A percentile compares a stretch with the other conserved stretches of the same genome.
phyloP scores from a whole-genome alignment of 2,888 invertebrate genomes.

The Mythimna impura region DNA sequence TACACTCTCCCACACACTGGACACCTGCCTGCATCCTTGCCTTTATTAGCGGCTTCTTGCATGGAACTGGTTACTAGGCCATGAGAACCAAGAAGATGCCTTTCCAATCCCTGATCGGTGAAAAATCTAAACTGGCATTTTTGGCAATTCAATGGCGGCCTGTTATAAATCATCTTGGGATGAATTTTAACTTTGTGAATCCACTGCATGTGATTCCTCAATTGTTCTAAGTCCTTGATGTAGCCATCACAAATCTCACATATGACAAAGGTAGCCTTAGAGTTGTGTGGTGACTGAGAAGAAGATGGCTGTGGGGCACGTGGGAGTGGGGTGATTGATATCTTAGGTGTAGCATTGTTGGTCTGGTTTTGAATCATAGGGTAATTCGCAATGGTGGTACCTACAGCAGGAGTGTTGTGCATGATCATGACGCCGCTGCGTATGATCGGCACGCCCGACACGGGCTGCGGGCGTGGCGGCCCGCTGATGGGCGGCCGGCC shows the following conservation, averaged over 20 bases:
- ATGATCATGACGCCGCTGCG: conserved; percentile 93
- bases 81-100: conserved; percentile 98
- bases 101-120: conserved; percentile 98
- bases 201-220: conserved; percentile 99
- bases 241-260: conserved; percentile 99
- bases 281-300: conserved; percentile 80
- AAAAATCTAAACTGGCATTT: conserved; percentile 99
- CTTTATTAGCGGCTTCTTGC: conserved; percentile 98
- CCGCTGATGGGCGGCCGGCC: conserved; percentile 85
- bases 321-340: conserved; percentile 97
- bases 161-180: conserved; percentile 98
- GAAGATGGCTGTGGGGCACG: conserved; percentile 91
- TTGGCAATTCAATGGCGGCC: conserved; percentile 98
- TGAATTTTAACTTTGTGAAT: conserved; percentile 99
- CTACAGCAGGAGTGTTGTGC: conserved; percentile 88
- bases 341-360: conserved; percentile 94
- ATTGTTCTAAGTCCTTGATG: conserved; percentile 98
- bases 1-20: conserved; percentile 97
- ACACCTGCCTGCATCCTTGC: conserved; percentile 98
- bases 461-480: conserved; percentile 77
- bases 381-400: conserved; percentile 85
- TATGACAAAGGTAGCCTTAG: conserved; percentile 97
- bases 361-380: conserved; percentile 83
- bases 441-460: conserved; percentile 87
- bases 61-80: conserved; percentile 98